Evolutionary conservation across 2,797 vertebrate genomes (phyloP), one percentile per base, ranked within the genome.

Genomic region (Aulostomus chinensis): DNA sequence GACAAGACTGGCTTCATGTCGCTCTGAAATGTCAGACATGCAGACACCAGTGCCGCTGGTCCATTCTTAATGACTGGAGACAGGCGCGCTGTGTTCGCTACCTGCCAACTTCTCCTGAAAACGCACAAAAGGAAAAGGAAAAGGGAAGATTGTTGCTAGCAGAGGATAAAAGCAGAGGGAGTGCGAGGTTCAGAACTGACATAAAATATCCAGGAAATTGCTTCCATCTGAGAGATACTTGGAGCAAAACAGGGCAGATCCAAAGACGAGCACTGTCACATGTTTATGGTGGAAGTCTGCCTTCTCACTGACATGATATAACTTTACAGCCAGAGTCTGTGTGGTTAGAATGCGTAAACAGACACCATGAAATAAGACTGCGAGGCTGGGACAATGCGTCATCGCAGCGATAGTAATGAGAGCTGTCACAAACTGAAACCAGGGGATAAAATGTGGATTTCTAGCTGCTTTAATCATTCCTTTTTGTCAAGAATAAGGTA

Each of bases 11-110:
- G 68, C 51, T 67, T 63, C 41, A 36, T 36, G 68, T 60, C 20
- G 49, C 58, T 78, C 58, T 58, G 46, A 83, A 84, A 85, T 87
- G 86, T 83, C 79, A 82, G 39, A 58, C 77, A 63, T 21, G 28
- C 62, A 52, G 56, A 25, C 60, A 14, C 36, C 39, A 10, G 26
- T 13, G 61, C 68, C 9, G 60, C 9, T n/a, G 37, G 70, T 66
- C 79, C 78, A 72, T 80, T 56, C 66, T 55, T 78, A 85, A 86
- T 80, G 77, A 83, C 57, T 48, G 25, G 42, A 60, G 58, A 45
- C 60, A 70, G 61, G 42, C 14, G 1, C 20, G 14, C 13, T 33
- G 10, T 1, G 35, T 57, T 65, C 52, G 40, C 34, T 49, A 72
- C 65, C 74, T 76, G 72, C 58, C 59, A 53, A 45, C 59, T 67